Conservation (phyloP, 2,888 invertebrate species). For the Ecliptopera silaceata region DNA sequence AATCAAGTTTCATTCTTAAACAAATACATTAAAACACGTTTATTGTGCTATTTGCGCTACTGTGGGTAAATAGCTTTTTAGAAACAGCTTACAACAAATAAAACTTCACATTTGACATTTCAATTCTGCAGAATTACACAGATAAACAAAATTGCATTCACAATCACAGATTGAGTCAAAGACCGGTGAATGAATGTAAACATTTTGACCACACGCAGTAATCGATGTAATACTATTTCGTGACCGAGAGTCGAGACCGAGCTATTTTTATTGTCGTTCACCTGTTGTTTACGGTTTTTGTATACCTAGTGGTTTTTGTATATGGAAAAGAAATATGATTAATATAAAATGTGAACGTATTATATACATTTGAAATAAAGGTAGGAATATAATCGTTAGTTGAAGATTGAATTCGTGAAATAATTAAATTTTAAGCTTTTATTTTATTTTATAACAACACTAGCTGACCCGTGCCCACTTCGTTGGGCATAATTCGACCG, state of each 20-base stretch:
- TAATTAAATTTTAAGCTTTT: too few relatives aligned
- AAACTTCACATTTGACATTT: constrained; percentile 11
- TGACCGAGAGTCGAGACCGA: constrained; percentile 18
- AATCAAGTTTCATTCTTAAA: neutral
- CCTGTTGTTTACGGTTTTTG: constrained; percentile 3
- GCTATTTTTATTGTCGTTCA: constrained; percentile 9
- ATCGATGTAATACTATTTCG: constrained; percentile 9
- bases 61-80: neutral
- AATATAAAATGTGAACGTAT: too few relatives aligned
- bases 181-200: constrained; percentile 28
- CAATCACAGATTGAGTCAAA: constrained; percentile 10
- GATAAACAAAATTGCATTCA: constrained; percentile 17
- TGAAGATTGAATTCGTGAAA: too few relatives aligned
- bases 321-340: neutral
- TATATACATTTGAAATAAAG: too few relatives aligned
- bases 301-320: neutral
- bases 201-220: constrained; percentile 22
- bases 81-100: neutral
- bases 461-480: too few relatives aligned
- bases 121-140: constrained; percentile 11
- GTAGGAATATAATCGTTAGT: too few relatives aligned
- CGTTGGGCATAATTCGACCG: too few relatives aligned
- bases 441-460: too few relatives aligned
- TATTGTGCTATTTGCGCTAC: constrained; percentile 6
- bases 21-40: neutral